Evolutionary conservation across 2,113 vertebrate species (phyloP).

Genomic region (Jacana jacana): DNA sequence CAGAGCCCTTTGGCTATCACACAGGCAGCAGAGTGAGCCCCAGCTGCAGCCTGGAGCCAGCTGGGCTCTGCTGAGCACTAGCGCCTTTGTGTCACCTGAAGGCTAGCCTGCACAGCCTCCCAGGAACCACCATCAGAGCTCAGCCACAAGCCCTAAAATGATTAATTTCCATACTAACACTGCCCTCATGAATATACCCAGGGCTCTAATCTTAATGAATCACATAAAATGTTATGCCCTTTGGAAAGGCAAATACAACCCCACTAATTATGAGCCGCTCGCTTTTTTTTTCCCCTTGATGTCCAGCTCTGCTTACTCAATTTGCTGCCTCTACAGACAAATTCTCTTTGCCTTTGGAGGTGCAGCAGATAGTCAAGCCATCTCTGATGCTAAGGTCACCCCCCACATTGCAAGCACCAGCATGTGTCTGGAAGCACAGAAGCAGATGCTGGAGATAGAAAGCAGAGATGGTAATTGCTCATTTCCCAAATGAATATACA

Average conservation of each 20-base stretch:
- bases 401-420: not conserved
- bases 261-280: not conserved
- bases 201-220: conserved; percentile 23
- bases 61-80: not conserved
- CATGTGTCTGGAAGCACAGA: fast-evolving
- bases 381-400: not conserved
- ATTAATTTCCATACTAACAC: conserved; percentile 1
- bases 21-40: fast-evolving
- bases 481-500: not conserved
- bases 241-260: conserved; percentile 34
- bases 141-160: not conserved
- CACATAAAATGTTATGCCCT: not conserved
- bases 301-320: not conserved
- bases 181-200: not conserved
- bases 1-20: not conserved
- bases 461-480: not conserved
- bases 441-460: not conserved
- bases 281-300: not conserved
- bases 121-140: not conserved
- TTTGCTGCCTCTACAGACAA: not conserved
- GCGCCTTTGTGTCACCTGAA: not conserved
- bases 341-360: not conserved
- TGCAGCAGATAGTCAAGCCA: not conserved
- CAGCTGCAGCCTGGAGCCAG: not conserved
- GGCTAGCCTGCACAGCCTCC: not conserved